These are phyloP conservation scores for Amphiprion clarkii DNA, from an alignment of 2,797 vertebrate genomes.

Conservation along the genomic window DNA sequence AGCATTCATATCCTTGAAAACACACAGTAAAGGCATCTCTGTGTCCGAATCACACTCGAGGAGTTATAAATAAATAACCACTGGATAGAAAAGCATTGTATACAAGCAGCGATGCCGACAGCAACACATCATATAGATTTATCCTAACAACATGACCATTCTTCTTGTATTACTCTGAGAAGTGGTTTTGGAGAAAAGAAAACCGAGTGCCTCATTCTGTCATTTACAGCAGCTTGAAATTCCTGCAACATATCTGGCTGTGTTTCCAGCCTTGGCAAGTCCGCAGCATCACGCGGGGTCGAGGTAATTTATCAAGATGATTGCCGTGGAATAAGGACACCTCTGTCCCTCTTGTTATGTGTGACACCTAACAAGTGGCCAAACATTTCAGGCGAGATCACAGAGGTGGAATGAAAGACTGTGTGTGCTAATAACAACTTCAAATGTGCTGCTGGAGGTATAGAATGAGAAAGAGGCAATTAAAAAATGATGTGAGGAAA, in stretches of 20 bases:
- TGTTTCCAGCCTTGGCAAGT: constrained; percentile 45
- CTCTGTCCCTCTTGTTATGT: constrained; percentile 6
- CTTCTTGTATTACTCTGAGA: constrained; percentile 11
- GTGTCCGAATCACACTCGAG: constrained; percentile 9
- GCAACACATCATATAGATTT: constrained; percentile 17
- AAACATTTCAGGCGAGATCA: constrained; percentile 20
- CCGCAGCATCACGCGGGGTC: constrained; percentile 21
- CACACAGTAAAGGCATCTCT: constrained; percentile 8
- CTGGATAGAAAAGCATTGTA: constrained; percentile 3
- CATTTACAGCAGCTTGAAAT: constrained; percentile 42
- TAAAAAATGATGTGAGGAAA: background rate
- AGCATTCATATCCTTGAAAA: background rate
- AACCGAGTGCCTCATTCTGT: constrained; percentile 4
- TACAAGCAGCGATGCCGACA: constrained; percentile 24
- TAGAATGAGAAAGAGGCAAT: constrained; percentile 4
- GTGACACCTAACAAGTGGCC: constrained; percentile 1
- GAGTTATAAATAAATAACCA: constrained; percentile 41
- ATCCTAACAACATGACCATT: constrained; percentile 8
- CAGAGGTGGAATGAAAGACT: background rate
- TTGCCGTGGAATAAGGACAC: constrained; percentile 39
- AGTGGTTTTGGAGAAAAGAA: constrained; percentile 20
- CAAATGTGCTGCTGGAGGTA: background rate
- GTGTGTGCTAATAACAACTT: constrained; percentile 3
- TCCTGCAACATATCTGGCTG: constrained; percentile 9
- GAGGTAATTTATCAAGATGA: constrained; percentile 66